Conservation (phyloP, 1,140 invertebrate species). For the Stegodyphus dumicola region DNA sequence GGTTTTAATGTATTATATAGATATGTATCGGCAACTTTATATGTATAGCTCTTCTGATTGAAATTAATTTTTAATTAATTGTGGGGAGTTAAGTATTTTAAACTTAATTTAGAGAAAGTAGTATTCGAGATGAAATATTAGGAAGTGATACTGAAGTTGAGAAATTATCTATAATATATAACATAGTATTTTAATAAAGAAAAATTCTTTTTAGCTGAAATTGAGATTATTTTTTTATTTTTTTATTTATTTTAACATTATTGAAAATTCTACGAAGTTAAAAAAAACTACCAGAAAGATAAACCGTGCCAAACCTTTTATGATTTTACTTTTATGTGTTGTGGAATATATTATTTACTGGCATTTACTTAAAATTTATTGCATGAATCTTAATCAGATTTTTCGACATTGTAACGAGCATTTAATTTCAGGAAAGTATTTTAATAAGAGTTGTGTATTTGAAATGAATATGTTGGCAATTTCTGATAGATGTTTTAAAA, state of each 20-base stretch:
- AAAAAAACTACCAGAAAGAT: background rate
- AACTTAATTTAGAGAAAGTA: too few species aligned
- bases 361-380: background rate
- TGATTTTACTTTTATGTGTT: background rate
- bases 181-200: background rate
- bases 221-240: background rate
- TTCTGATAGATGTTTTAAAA: background rate
- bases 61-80: too few species aligned
- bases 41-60: too few species aligned
- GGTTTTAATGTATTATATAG: too few species aligned
- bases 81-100: too few species aligned
- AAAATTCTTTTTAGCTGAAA: background rate
- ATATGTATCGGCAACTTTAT: too few species aligned
- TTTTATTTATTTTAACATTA: background rate
- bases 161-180: background rate
- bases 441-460: background rate
- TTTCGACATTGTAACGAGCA: background rate
- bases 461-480: background rate
- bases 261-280: background rate
- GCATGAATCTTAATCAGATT: background rate
- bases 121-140: too few species aligned
- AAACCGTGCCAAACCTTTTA: background rate
- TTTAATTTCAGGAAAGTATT: background rate
- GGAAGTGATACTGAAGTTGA: too few species aligned
- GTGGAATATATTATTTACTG: background rate